These are phyloP conservation scores for Syngnathoides biaculeatus DNA, from an alignment of 2,113 vertebrate species.

Conservation along the genomic window DNA sequence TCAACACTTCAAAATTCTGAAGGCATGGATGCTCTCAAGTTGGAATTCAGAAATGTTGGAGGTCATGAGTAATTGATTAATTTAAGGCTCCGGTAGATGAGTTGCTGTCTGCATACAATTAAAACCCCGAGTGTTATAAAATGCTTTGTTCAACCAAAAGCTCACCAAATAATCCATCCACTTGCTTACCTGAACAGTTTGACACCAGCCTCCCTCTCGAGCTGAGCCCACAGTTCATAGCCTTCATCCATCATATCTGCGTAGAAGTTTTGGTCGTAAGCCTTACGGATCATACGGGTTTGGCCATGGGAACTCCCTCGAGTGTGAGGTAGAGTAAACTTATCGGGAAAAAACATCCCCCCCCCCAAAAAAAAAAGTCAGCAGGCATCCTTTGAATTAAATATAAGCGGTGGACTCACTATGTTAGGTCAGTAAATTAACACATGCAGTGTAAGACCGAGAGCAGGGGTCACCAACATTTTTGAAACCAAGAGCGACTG, in stretches of 20 bases:
- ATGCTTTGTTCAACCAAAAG: slow-evolving; percentile 17
- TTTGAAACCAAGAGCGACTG: no score
- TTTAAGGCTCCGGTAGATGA: slow-evolving; percentile 42
- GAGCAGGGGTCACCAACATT: no score
- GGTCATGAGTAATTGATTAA: slow-evolving; percentile 52
- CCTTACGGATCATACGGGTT: slow-evolving; percentile 84
- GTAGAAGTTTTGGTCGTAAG: slow-evolving; percentile 76
- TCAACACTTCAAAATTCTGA: slow-evolving; percentile 15
- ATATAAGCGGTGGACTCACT: not conserved
- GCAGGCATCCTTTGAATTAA: not conserved
- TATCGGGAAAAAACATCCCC: not conserved
- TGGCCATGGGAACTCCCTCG: slow-evolving; percentile 92
- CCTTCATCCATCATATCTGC: slow-evolving; percentile 82
- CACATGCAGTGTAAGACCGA: no score
- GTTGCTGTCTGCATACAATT: slow-evolving; percentile 18
- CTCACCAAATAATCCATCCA: slow-evolving; percentile 7
- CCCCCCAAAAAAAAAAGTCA: not conserved
- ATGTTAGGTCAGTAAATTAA: no score
- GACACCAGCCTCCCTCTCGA: slow-evolving; percentile 77
- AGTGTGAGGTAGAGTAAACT: slow-evolving; percentile 87
- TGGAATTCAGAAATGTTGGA: slow-evolving; percentile 27
- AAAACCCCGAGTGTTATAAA: slow-evolving; percentile 42
- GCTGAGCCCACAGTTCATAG: slow-evolving; percentile 78
- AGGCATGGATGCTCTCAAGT: slow-evolving; percentile 22
- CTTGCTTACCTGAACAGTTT: slow-evolving; percentile 77